A percentile compares a stretch with the other conserved stretches of the same genome.
These are phyloP conservation scores for Cygnus atratus DNA, from an alignment of 2,113 vertebrate genomes.

Conservation along the genomic window DNA sequence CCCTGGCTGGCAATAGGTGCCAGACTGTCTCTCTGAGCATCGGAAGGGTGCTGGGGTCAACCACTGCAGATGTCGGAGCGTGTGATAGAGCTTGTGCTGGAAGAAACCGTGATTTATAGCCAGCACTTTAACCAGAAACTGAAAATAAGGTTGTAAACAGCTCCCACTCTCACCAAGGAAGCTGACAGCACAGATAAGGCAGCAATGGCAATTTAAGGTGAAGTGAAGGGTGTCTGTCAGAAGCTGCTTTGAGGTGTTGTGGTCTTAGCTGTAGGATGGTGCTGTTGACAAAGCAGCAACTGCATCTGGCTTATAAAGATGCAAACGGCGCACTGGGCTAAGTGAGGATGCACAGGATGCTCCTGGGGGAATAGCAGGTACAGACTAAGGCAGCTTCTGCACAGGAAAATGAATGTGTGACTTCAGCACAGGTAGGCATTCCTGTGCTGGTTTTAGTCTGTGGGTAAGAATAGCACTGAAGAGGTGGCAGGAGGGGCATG, in stretches of 20 bases:
- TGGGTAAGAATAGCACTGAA: slow-evolving; percentile 24
- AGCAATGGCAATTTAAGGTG: background rate
- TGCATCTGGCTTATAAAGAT: background rate
- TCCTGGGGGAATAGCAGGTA: background rate
- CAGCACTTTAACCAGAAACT: background rate
- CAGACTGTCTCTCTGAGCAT: background rate
- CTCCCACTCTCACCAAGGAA: background rate
- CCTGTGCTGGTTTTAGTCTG: background rate
- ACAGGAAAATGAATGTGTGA: background rate
- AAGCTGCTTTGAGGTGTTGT: background rate
- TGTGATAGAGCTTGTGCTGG: background rate
- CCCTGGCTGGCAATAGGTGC: background rate
- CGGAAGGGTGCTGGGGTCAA: background rate
- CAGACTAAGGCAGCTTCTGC: background rate
- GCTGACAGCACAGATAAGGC: slow-evolving; percentile 5
- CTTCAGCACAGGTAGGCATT: background rate
- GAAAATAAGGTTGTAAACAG: background rate
- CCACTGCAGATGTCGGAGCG: background rate
- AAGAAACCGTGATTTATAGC: background rate
- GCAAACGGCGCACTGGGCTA: background rate
- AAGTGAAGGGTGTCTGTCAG: background rate
- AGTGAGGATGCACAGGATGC: background rate
- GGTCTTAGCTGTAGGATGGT: background rate
- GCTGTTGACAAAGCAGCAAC: background rate
- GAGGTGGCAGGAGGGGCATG: slow-evolving; percentile 19